Base-by-base conservation (phyloP, 1,140 invertebrate species). In the Aphaenogaster floridana region DNA sequence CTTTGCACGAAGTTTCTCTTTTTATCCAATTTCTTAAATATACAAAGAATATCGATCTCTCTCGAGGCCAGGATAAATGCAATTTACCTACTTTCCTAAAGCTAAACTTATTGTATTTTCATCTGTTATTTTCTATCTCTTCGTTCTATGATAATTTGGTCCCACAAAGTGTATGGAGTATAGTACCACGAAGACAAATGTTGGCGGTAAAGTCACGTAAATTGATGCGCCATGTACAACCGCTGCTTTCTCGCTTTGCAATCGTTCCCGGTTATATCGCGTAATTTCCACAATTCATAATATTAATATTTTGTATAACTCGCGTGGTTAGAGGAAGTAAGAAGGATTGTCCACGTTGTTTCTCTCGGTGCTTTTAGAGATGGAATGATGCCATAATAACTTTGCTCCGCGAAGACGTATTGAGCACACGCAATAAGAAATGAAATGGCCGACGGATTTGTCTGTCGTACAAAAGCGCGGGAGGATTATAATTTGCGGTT, bases 401-500 rank as follows among this genome's bases (percentile, higher is more conserved):
- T 91, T 93, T 71, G 90, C 80, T 71, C 72, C 85, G 69, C 11
- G 71, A 61, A 76, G 86, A 88, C 89, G 86, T 88, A 88, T 59
- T 54, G 83, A 85, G 89, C 88, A 90, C 89, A 86, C 66, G 88
- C 86, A 86, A 86, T 86, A 77, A 91, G 74, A 72, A 81, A 61
- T 83, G 69, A 50, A 84, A 50, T 21, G 42, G 34, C 42, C 39
- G 42, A 84, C 69, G 42, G 69, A 84, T 76, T 76, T 83, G 78
- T 69, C 86, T 87, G 86, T 89, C 59, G 71, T 61, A 61, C 69
- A 86, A 69, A 69, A 78, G 66, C 63, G 69, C 66, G 71, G 54
- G 80, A 57, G 85, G 86, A 93, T 91, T 93, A 93, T 92, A 92
- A 93, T 92, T 92, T 81, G 81, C 83, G 89, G 88, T 64, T 87